phyloP scores from a whole-genome alignment of 1,140 invertebrate species.

The Proales similis region DNA sequence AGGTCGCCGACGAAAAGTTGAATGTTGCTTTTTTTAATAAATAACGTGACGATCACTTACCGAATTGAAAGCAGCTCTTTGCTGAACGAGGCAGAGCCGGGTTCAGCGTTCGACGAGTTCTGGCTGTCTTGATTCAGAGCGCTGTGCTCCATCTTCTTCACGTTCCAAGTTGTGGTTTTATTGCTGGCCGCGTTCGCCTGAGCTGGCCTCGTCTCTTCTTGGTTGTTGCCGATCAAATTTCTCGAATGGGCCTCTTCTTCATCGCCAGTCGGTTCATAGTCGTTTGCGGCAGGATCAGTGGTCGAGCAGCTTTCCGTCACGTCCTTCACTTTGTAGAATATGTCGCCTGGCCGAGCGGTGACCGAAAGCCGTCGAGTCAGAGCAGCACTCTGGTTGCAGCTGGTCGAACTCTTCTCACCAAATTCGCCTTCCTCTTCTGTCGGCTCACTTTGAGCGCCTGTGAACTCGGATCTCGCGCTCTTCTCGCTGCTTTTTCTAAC shows the following conservation, averaged over 20 bases:
- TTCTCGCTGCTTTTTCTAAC: too few relatives aligned
- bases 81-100: conserved; percentile 24
- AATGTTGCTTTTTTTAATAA: background rate
- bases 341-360: conserved; percentile 23
- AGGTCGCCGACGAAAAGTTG: background rate
- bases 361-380: too few relatives aligned
- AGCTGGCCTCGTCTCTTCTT: conserved; percentile 1
- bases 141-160: background rate
- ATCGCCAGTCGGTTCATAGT: background rate
- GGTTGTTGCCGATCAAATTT: conserved; percentile 1
- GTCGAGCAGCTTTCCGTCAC: conserved; percentile 26
- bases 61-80: conserved; percentile 25
- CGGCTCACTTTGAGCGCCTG: too few relatives aligned
- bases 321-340: conserved; percentile 37
- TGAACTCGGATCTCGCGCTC: too few relatives aligned
- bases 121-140: background rate
- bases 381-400: too few relatives aligned
- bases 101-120: conserved; percentile 2
- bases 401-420: too few relatives aligned
- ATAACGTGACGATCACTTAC: conserved; percentile 2
- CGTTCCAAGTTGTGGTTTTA: conserved; percentile 37
- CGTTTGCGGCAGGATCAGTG: conserved; percentile 3
- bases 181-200: too few relatives aligned
- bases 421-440: too few relatives aligned
- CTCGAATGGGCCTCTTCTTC: conserved; percentile 7